Evolutionary conservation across 2,797 vertebrate genomes (phyloP).

Genomic region (Meriones psammophilus): DNA sequence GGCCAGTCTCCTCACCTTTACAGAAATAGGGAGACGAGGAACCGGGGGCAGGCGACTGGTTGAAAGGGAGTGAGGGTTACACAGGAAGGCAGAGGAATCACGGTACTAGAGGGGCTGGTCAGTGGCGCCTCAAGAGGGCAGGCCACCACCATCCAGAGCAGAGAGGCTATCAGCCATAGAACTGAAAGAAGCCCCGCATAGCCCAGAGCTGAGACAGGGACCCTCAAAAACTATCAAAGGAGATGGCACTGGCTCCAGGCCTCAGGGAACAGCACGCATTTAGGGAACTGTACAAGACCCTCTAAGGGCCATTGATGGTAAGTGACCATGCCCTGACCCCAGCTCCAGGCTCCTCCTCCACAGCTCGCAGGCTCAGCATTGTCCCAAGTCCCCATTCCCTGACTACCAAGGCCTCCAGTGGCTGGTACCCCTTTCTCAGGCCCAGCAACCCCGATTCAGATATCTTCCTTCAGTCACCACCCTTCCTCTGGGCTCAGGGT

Average conservation of each 20-base stretch:
- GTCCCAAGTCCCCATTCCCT: not conserved
- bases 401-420: not conserved
- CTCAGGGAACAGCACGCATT: not conserved
- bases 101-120: not conserved
- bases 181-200: not conserved
- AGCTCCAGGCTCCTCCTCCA: not conserved
- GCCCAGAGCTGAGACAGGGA: too few relatives aligned
- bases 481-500: not conserved
- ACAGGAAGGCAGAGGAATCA: not conserved
- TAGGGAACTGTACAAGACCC: not conserved
- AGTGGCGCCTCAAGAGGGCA: rapidly evolving
- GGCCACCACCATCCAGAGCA: not conserved
- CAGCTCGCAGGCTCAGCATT: not conserved
- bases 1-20: not conserved
- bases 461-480: too few relatives aligned
- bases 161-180: not conserved
- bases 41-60: not conserved
- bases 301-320: not conserved
- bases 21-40: not conserved
- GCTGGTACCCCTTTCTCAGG: too few relatives aligned
- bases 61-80: not conserved
- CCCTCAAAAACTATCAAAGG: too few relatives aligned
- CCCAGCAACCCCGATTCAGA: not conserved
- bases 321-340: not conserved
- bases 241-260: not conserved